Conservation (phyloP, 2,888 invertebrate species). For the Hemistola chrysoprasaria region DNA sequence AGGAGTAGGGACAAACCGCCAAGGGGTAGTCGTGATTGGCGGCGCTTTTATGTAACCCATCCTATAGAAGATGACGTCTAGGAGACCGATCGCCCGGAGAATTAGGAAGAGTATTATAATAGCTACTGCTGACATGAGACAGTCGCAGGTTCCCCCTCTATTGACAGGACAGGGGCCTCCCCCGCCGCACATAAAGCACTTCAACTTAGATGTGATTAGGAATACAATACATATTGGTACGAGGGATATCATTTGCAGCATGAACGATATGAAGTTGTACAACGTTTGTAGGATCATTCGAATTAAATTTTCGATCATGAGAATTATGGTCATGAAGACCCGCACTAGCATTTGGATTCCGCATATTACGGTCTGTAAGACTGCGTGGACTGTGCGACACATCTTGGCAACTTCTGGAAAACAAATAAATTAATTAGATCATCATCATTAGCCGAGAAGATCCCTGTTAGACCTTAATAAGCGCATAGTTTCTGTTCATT, state of each 20-base stretch:
- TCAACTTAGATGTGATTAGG: conserved; percentile 54
- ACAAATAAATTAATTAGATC: not conserved
- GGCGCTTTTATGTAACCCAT: conserved; percentile 58
- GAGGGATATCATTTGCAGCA: conserved; percentile 62
- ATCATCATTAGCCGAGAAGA: too few species aligned
- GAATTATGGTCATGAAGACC: conserved; percentile 64
- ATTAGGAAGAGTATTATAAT: conserved; percentile 57
- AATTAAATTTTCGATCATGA: conserved; percentile 67
- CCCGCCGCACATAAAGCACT: conserved; percentile 65
- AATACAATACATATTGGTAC: conserved; percentile 67
- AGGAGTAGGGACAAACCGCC: conserved; percentile 48
- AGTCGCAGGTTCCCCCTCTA: conserved; percentile 61
- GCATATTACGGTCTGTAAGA: conserved; percentile 57
- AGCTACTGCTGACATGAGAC: conserved; percentile 56
- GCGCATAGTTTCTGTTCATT: too few species aligned
- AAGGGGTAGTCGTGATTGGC: conserved; percentile 21
- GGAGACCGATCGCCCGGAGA: conserved; percentile 58
- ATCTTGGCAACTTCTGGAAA: conserved; percentile 47
- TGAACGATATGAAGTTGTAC: conserved; percentile 66
- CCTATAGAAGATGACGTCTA: conserved; percentile 61
- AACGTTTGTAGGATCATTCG: conserved; percentile 63
- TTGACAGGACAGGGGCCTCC: conserved; percentile 59
- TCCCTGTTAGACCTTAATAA: too few species aligned
- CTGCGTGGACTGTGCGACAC: conserved; percentile 63
- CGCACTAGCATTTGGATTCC: conserved; percentile 64